Evolutionary conservation across 2,888 invertebrate genomes (phyloP).

Genomic region (Euplagia quadripunctaria): DNA sequence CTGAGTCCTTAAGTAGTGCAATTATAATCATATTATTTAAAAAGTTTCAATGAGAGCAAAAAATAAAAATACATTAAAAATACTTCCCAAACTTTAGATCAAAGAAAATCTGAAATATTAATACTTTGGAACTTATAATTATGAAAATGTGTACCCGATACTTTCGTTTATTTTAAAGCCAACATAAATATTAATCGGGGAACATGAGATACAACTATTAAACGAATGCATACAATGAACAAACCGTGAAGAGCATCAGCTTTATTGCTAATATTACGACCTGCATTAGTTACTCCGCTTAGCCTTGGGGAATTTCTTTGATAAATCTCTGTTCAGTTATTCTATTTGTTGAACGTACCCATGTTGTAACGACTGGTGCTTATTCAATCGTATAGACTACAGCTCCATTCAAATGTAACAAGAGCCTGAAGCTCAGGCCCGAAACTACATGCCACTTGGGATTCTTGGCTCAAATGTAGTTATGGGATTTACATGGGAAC

Average conservation of each 20-base stretch:
- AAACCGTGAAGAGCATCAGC: not conserved
- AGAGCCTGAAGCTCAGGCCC: conserved; percentile 43
- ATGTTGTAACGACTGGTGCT: conserved; percentile 15
- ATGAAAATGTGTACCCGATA: not conserved
- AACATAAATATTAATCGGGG: not conserved
- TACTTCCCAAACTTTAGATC: no score
- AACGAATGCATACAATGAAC: not conserved
- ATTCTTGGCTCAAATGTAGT: conserved; percentile 69
- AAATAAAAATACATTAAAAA: no score
- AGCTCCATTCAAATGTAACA: conserved; percentile 36
- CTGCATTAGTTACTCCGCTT: not conserved
- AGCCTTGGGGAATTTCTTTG: conserved; percentile 8
- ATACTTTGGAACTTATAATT: not conserved
- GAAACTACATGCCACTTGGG: conserved; percentile 69
- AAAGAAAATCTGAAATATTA: not conserved
- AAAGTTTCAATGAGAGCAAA: no score
- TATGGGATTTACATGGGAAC: conserved; percentile 79
- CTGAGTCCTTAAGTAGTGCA: no score
- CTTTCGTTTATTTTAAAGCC: not conserved
- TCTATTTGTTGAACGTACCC: conserved; percentile 24
- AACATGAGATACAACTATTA: not conserved
- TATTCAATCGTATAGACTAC: conserved; percentile 34
- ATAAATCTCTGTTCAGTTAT: conserved; percentile 19
- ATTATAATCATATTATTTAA: no score
- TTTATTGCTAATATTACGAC: not conserved